These are phyloP conservation scores for Rynchops niger DNA, from an alignment of 2,113 vertebrate species.

Conservation along the genomic window DNA sequence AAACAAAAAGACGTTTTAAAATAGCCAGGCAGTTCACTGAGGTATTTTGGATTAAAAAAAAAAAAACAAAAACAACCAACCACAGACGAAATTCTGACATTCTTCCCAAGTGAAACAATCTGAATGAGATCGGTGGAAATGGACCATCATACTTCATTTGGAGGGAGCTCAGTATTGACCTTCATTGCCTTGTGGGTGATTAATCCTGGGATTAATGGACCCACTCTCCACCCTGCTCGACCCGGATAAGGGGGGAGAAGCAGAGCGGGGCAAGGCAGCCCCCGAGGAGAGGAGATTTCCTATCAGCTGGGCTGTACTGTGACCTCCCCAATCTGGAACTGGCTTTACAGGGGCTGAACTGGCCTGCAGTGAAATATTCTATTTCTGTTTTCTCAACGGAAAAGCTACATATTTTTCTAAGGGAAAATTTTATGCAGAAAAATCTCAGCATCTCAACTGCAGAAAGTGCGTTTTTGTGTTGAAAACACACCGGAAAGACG, in stretches of 20 bases:
- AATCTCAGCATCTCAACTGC: background rate
- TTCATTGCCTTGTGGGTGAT: background rate
- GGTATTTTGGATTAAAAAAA: background rate
- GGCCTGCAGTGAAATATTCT: background rate
- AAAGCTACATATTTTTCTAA: background rate
- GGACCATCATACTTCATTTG: background rate
- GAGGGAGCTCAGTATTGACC: background rate
- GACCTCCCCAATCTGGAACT: background rate
- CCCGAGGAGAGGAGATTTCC: accelerated
- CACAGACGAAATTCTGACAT: background rate
- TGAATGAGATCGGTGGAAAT: background rate
- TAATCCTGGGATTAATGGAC: background rate
- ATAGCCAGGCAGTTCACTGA: background rate
- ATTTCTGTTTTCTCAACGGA: background rate
- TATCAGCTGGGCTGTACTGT: too few relatives aligned
- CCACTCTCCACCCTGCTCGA: background rate
- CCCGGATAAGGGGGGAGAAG: background rate
- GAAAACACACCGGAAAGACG: background rate
- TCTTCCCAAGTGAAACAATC: background rate
- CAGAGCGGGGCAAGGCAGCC: background rate
- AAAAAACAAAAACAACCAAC: background rate
- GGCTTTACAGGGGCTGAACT: background rate
- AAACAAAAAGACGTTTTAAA: background rate
- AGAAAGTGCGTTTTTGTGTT: background rate
- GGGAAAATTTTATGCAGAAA: background rate